A percentile compares a stretch with the other conserved stretches of the same genome.
phyloP scores from a whole-genome alignment of 2,888 invertebrate species.

The Macrosiphum euphorbiae region DNA sequence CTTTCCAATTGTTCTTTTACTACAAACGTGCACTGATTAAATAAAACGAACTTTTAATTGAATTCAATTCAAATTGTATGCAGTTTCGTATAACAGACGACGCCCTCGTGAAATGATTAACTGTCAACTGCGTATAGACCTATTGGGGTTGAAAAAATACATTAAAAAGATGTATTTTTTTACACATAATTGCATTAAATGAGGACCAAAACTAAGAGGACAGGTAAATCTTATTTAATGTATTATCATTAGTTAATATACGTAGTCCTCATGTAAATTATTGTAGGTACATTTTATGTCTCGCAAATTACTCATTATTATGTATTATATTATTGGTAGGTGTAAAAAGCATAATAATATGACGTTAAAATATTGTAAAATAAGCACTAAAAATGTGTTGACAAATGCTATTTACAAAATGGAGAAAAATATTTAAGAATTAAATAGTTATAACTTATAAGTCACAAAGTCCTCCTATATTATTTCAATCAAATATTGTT shows the following conservation, averaged over 20 bases:
- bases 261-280: neutral
- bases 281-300: neutral
- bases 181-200: neutral
- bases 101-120: neutral
- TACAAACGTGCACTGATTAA: conserved; percentile 43
- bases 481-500: too few relatives aligned
- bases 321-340: neutral
- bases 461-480: too few relatives aligned
- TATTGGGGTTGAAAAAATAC: neutral
- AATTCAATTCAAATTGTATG: neutral
- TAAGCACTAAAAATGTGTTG: neutral
- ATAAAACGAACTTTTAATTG: conserved; percentile 51
- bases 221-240: neutral
- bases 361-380: neutral
- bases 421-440: too few relatives aligned
- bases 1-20: conserved; percentile 31
- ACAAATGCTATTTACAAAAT: too few relatives aligned
- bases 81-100: neutral
- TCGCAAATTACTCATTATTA: neutral
- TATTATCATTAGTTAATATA: neutral
- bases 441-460: too few relatives aligned
- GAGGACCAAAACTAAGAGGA: neutral
- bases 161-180: neutral
- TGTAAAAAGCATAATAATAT: neutral
- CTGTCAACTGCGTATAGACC: neutral